Base-by-base conservation (phyloP, 2,797 vertebrate genomes). In the Halcyon smyrnensis region DNA sequence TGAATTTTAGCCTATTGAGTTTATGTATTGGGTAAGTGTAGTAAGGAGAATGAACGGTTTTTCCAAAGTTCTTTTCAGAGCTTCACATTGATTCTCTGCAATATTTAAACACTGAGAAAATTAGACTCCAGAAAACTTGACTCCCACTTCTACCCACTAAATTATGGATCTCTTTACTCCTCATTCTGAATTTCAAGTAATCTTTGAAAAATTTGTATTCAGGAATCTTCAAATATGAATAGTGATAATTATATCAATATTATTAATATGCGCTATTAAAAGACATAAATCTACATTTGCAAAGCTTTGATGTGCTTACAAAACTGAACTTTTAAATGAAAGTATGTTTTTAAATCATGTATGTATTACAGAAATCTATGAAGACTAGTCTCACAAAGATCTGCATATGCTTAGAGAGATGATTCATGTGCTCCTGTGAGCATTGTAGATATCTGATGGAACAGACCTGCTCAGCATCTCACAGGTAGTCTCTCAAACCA, bases 241-340 rank as follows among this genome's bases (percentile, higher is more conserved):
- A 95, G 71, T 54, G 78, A 95, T 95, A 97, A 62, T 92, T 94
- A 95, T 95, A 94, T 92, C 89, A 94, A 95, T 96, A 92, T 50
- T 90, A 84, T 93, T 96, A 95, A 64, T 95, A 93, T 85, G 74
- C 71, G 41, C 84, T 89, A 93, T 78, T 96, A 95, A 93, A 95
- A 90, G 76, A 76, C 95, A 79, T 75, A 88, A 89, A 93, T 84
- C 51, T 96, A 57, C 88, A 97, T 96, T 96, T 97, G 74, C 65
- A 77, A 90, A 87, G 56, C 71, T 95, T 97, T 97, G 84, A 83
- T 95, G 93, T 96, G 73, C 92, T 95, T 94, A 90, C 51, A 93
- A 94, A 95, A 73, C 56, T 0, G 64, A 96, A 88, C 60, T 78
- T 78, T 43, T 87, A 95, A 95, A 53, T 65, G 78, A 43, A 97